Percentiles rank a stretch among this genome's conserved stretches.
Evolutionary conservation across 1,140 invertebrate genomes (phyloP).

Genomic region (Brachionus asplanchnoidis): DNA sequence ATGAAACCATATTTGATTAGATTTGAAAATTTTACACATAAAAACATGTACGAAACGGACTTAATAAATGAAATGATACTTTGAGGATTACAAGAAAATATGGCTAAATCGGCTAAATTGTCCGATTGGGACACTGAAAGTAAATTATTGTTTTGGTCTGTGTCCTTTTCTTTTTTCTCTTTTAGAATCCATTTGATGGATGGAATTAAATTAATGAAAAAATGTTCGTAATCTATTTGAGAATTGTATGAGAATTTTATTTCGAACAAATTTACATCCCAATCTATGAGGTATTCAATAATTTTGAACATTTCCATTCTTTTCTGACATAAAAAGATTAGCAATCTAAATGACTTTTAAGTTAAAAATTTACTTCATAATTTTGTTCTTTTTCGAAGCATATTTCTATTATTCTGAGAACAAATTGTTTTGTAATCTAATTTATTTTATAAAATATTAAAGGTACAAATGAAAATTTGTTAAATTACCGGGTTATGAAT

Average conservation of each 20-base stretch:
- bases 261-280: background rate
- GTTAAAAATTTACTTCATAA: background rate
- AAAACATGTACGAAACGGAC: background rate
- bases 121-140: background rate
- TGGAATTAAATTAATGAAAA: background rate
- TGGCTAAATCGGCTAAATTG: background rate
- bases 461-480: background rate
- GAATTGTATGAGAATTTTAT: background rate
- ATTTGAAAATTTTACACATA: background rate
- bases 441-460: background rate
- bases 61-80: background rate
- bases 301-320: slow-evolving; percentile 23
- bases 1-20: slow-evolving; percentile 1
- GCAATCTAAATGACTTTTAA: background rate
- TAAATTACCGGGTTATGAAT: background rate
- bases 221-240: background rate
- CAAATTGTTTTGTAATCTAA: slow-evolving; percentile 3
- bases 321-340: background rate
- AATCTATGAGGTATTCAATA: background rate
- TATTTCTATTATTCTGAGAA: background rate
- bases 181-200: background rate
- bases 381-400: background rate
- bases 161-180: background rate
- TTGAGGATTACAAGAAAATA: background rate
- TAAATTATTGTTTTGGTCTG: background rate